Conservation (phyloP, 2,113 vertebrate genomes). For the Brienomyrus longianalis region DNA sequence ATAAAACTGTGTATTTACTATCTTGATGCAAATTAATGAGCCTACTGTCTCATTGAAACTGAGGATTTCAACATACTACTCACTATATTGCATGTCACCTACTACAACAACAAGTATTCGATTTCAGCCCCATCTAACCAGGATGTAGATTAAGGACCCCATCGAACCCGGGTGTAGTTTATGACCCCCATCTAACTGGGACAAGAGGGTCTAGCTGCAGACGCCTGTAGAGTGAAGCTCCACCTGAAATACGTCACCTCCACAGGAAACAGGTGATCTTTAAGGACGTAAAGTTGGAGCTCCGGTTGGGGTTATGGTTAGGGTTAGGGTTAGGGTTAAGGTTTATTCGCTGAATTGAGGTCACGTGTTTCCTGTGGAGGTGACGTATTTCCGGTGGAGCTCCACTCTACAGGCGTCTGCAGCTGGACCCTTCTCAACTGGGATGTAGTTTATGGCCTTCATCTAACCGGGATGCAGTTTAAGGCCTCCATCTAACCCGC, state of each 20-base stretch:
- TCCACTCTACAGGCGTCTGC: too few species aligned
- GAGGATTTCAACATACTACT: background rate
- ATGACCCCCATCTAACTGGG: background rate
- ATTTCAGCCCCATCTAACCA: background rate
- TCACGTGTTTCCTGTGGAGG: too few species aligned
- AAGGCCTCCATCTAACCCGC: background rate
- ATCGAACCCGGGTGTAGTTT: background rate
- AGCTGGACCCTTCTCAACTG: too few species aligned
- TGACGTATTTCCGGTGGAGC: too few species aligned
- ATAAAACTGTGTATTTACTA: background rate
- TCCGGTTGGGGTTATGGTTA: too few species aligned
- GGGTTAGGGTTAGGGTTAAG: too few species aligned
- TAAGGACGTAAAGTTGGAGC: too few species aligned
- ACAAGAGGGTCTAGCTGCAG: too few species aligned
- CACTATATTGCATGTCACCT: background rate
- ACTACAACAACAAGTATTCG: background rate
- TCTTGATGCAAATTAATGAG: background rate
- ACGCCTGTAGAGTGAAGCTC: too few species aligned
- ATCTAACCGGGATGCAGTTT: background rate
- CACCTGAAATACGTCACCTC: too few species aligned
- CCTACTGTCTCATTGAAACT: background rate
- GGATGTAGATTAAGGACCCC: background rate
- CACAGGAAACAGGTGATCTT: too few species aligned
- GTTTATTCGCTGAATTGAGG: too few species aligned
- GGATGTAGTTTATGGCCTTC: background rate